Base-by-base conservation (phyloP, 2,113 vertebrate species). In the Xenus cinereus region DNA sequence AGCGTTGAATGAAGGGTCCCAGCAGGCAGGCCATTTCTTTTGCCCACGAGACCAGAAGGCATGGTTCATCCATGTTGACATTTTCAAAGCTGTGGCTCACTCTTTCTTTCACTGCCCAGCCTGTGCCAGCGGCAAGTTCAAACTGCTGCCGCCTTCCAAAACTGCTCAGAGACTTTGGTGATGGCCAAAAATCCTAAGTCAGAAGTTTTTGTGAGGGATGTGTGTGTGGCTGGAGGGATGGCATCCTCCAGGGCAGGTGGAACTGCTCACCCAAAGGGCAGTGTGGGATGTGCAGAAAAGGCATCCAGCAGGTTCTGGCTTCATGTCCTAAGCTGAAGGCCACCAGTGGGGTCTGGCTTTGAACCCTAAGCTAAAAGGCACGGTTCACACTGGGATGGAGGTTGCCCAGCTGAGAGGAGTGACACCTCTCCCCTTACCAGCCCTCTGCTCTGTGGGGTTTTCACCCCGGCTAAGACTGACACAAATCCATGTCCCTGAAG, bases 401-500 rank as follows among this genome's bases (percentile, higher is more conserved):
- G 32, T 5, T 80, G 21, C 15, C 7, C 53, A 39, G 8, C 2
- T 48, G 12, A 68, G 33, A 22, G 46, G 39, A 73, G 14, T 0
- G 1, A 33, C 9, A 32, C 7, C 8, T 43, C 46, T 51, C 18
- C 26, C 45, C 24, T 20, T n/a, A 48, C 9, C 1, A 0, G 0
- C 5, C 18, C 3, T 2, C 39, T 73, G 41, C 14, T 10, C 53
- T n/a, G 23, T 10, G 22, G 28, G 22, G 6, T 20, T 85, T 82
- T 74, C 54, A 60, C 14, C 32, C n/a, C 19, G 22, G 28, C 16
- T 56, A 28, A 28, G 41, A 56, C 62, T 51, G 62, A 66, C 19
- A 15, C 35, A 85, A 73, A 89, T 28, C 37, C 20, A 8, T 10
- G 2, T 8, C 37, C 14, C 53, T 33, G 13, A 89, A 67, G 21